Evolutionary conservation across 2,888 invertebrate species (phyloP).

Genomic region (Cremastinae sp.): DNA sequence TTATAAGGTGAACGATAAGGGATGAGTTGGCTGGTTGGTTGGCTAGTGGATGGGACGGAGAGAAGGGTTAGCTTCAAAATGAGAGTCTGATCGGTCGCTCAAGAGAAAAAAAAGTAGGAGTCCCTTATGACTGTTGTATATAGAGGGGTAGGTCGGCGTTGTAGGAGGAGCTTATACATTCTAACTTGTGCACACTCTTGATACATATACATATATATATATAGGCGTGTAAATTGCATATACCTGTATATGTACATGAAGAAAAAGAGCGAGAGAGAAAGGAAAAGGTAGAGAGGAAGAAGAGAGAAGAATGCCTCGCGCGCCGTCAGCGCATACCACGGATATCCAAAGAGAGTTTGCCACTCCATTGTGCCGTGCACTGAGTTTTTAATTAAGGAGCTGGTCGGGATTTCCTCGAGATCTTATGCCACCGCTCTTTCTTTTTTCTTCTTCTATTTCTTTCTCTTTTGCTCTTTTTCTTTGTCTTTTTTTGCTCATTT

Average conservation of each 20-base stretch:
- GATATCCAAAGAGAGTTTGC: constrained; percentile 73
- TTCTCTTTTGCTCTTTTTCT: constrained; percentile 33
- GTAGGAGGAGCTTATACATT: constrained; percentile 55
- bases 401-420: constrained; percentile 73
- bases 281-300: constrained; percentile 11
- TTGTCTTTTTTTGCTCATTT: constrained; percentile 60
- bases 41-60: neutral
- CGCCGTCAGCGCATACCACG: constrained; percentile 61
- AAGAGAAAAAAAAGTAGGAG: constrained; percentile 59
- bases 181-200: constrained; percentile 42
- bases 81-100: constrained; percentile 44
- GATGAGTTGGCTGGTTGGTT: neutral
- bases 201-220: constrained; percentile 26
- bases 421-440: constrained; percentile 60
- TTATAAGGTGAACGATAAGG: constrained; percentile 2
- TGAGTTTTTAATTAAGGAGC: constrained; percentile 78
- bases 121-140: constrained; percentile 46
- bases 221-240: constrained; percentile 46
- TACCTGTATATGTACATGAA: constrained; percentile 25
- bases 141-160: constrained; percentile 63
- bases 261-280: constrained; percentile 18
- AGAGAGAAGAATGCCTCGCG: constrained; percentile 40
- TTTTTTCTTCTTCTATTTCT: constrained; percentile 55
- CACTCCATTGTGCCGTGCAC: constrained; percentile 76
- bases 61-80: constrained; percentile 15